These are phyloP conservation scores for Maniola hyperantus DNA, from an alignment of 2,888 invertebrate genomes.

Conservation along the genomic window DNA sequence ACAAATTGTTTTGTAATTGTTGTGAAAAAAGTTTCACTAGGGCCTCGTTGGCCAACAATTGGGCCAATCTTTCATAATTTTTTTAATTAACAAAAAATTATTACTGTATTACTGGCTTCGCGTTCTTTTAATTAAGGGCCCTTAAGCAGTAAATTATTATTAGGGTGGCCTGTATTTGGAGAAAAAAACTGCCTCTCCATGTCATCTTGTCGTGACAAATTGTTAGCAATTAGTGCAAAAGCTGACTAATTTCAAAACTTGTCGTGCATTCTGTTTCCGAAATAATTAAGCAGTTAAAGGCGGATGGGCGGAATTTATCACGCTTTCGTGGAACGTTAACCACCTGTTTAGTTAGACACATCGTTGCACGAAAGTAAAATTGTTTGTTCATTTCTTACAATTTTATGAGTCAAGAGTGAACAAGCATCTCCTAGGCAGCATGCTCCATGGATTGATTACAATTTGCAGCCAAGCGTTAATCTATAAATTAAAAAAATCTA, in stretches of 20 bases:
- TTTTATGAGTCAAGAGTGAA: background rate
- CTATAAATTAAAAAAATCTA: too few species aligned
- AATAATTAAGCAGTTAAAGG: constrained; percentile 24
- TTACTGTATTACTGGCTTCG: background rate
- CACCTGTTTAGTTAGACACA: constrained; percentile 18
- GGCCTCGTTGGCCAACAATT: too few species aligned
- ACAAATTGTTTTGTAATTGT: too few species aligned
- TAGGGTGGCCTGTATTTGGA: background rate
- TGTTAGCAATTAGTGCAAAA: constrained; percentile 19
- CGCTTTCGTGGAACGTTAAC: constrained; percentile 13
- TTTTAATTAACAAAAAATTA: background rate
- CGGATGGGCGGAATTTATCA: constrained; percentile 19
- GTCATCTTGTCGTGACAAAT: constrained; percentile 9
- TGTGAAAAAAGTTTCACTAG: too few species aligned
- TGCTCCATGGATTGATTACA: too few species aligned
- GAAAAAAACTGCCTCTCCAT: background rate
- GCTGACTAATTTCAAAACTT: constrained; percentile 18
- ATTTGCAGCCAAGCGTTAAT: too few species aligned
- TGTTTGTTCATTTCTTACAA: constrained; percentile 18
- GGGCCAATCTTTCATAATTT: background rate
- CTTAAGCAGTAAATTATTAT: background rate
- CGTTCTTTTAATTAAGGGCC: background rate
- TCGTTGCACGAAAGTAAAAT: constrained; percentile 6
- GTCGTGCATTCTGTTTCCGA: constrained; percentile 18
- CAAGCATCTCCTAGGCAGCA: too few species aligned